Base-by-base conservation (phyloP, 2,797 vertebrate species). In the Tangara arthus region DNA sequence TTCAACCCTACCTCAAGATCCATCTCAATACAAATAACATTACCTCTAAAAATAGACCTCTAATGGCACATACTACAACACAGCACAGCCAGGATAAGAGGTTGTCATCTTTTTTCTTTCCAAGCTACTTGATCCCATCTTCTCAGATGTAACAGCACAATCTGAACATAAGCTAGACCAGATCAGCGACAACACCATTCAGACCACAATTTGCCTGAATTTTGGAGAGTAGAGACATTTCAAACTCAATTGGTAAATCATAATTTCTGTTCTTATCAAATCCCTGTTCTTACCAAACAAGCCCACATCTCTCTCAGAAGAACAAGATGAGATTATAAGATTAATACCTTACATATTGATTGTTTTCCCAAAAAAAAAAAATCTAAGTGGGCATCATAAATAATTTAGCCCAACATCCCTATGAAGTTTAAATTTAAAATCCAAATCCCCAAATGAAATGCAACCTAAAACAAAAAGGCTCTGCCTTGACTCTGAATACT, bases 401-500 rank as follows among this genome's bases (percentile, higher is more conserved):
- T 55, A 72, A 85, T 64, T 85, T 65, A 88, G 28, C 8, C 10
- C 21, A 61, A 82, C 2, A 68, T 21, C 24, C 22, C 61, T 39
- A n/a, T 11, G 28, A 44, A 75, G 34, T 85, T 88, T 60, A 68
- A 16, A 81, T 46, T 56, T 77, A 39, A 89, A 89, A 82, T 16
- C 9, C 12, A 47, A 84, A 90, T 72, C 12, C 19, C 6, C 34
- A 69, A 26, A 77, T 37, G 49, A 94, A 82, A 89, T 26, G 19
- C 37, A 90, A 93, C 3, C 20, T 39, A 49, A 32, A 79, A 72
- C 6, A 90, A 60, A 85, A 77, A 61, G 53, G 14, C 12, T 79
- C 37, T 60, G 22, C 16, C 16, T 77, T 49, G 20, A 82, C 55
- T 72, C 26, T 23, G 22, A 84, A 81, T 15, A 72, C 4, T 46